These are phyloP conservation scores for Aplidium turbinatum DNA, from an alignment of 23 tunicate species.

Conservation along the genomic window DNA sequence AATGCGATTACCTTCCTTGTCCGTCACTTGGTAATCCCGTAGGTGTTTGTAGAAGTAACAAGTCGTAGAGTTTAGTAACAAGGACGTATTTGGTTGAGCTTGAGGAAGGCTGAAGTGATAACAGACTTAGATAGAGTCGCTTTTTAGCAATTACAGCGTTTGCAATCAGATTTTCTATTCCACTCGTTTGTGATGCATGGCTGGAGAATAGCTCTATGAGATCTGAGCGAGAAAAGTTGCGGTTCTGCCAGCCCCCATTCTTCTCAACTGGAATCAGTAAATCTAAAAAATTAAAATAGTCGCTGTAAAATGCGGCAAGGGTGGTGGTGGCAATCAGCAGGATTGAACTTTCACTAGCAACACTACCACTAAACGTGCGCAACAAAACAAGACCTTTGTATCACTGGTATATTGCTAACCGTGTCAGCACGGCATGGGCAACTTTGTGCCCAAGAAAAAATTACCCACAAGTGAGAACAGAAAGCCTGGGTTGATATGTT, in stretches of 20 bases:
- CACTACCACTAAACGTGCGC: no score
- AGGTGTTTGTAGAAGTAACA: slow-evolving; percentile 37
- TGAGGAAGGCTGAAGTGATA: slow-evolving; percentile 14
- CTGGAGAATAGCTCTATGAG: background rate
- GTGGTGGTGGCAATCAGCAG: no score
- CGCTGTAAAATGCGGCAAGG: no score
- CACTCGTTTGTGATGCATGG: background rate
- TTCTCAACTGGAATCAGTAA: slow-evolving; percentile 32
- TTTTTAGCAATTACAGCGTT: slow-evolving; percentile 32
- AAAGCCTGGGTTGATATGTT: no score
- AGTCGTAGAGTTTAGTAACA: slow-evolving; percentile 45
- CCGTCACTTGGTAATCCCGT: background rate
- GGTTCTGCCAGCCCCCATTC: slow-evolving; percentile 16
- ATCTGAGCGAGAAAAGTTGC: slow-evolving; percentile 6
- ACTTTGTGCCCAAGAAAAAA: no score
- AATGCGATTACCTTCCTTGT: no score
- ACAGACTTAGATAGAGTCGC: slow-evolving; percentile 20
- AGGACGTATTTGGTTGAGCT: slow-evolving; percentile 3
- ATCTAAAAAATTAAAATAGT: no score
- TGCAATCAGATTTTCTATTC: slow-evolving; percentile 9
- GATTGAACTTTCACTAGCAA: no score
- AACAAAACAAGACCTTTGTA: no score
- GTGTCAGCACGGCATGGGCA: no score
- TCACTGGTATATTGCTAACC: no score
- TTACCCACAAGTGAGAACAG: no score